phyloP scores from a whole-genome alignment of 2,113 vertebrate species.

The Noturus placidus region DNA sequence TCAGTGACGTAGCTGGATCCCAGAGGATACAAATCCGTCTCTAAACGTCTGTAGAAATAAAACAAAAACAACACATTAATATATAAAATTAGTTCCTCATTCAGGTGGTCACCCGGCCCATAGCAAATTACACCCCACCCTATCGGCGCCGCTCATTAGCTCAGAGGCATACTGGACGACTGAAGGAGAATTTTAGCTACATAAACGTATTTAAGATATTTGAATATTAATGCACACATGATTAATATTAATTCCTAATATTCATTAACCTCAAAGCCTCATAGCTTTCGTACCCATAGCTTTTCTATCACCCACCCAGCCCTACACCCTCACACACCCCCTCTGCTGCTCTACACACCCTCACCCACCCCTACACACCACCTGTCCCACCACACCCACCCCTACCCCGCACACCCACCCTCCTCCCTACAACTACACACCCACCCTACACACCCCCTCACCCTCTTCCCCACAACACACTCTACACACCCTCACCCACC shows the following conservation, averaged over 20 bases:
- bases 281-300: too few relatives aligned
- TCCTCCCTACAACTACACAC: too few relatives aligned
- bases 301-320: too few relatives aligned
- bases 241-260: not conserved
- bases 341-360: too few relatives aligned
- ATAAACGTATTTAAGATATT: not conserved
- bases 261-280: not conserved
- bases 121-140: not conserved
- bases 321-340: too few relatives aligned
- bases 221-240: not conserved
- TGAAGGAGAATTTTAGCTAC: not conserved
- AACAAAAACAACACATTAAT: not conserved
- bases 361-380: too few relatives aligned
- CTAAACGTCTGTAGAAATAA: slow-evolving; percentile 67
- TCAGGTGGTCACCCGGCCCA: not conserved
- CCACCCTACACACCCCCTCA: too few relatives aligned
- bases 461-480: too few relatives aligned
- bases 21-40: slow-evolving; percentile 80
- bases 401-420: too few relatives aligned
- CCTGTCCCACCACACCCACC: too few relatives aligned
- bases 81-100: not conserved
- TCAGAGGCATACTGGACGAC: not conserved
- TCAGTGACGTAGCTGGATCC: slow-evolving; percentile 79
- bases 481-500: too few relatives aligned
- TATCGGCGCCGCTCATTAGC: not conserved